These are phyloP conservation scores for Erannis defoliaria DNA, from an alignment of 2,888 invertebrate genomes.

Conservation along the genomic window DNA sequence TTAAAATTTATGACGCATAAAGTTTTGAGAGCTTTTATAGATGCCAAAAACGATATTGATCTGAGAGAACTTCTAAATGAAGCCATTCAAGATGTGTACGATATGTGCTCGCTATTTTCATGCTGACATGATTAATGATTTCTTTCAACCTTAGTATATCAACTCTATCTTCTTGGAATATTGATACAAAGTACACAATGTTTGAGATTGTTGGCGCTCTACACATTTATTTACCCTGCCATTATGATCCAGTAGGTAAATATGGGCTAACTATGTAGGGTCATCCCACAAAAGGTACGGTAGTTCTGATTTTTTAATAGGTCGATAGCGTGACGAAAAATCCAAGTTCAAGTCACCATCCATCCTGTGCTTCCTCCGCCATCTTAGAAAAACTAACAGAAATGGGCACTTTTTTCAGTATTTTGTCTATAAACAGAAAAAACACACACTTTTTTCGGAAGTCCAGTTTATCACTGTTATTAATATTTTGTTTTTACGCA, in stretches of 20 bases:
- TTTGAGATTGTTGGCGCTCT: background rate
- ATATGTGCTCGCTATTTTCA: constrained; percentile 64
- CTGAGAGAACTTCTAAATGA: constrained; percentile 56
- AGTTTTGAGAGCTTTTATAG: constrained; percentile 57
- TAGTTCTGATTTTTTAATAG: no score
- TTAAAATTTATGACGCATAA: constrained; percentile 65
- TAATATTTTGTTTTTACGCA: no score
- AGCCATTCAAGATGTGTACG: constrained; percentile 66
- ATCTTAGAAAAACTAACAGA: no score
- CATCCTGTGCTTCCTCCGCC: no score
- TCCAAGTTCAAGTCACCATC: no score
- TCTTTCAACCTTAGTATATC: constrained; percentile 70
- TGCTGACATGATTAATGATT: constrained; percentile 63
- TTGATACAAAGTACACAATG: background rate
- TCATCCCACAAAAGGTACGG: no score
- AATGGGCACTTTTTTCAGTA: no score
- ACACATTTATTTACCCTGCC: background rate
- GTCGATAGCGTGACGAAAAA: no score
- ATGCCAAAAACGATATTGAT: constrained; percentile 51
- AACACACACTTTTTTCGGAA: no score
- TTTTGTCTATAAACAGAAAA: no score
- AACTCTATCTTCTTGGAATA: constrained; percentile 34
- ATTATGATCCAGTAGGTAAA: background rate
- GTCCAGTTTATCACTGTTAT: no score
- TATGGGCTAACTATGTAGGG: background rate